Evolutionary conservation across 2,797 vertebrate species (phyloP).

Genomic region (Vultur gryphus): DNA sequence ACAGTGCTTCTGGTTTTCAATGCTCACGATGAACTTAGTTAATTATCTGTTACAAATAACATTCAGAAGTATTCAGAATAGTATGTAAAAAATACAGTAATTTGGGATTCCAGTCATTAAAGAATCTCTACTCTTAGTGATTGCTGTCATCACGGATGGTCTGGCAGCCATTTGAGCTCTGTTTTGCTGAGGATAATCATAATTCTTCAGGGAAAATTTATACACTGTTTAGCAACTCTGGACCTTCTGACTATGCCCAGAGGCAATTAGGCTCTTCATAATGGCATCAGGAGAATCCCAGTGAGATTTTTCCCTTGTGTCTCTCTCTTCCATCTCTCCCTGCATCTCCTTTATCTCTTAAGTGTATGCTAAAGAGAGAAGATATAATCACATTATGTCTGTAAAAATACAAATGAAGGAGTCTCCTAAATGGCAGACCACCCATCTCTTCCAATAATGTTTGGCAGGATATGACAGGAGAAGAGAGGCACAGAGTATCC

Average conservation of each 20-base stretch:
- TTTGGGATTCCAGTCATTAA: slow-evolving; percentile 37
- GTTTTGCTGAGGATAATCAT: slow-evolving; percentile 20
- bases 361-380: neutral
- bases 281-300: neutral
- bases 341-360: neutral
- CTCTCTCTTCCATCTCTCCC: neutral
- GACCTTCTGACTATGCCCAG: slow-evolving; percentile 22
- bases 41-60: slow-evolving; percentile 16
- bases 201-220: slow-evolving; percentile 38
- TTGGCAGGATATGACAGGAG: neutral
- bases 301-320: neutral
- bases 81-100: slow-evolving; percentile 4
- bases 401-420: neutral
- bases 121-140: neutral
- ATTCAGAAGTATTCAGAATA: neutral
- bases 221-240: slow-evolving; percentile 31
- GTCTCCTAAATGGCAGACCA: neutral
- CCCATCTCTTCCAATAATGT: neutral
- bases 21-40: neutral
- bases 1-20: neutral
- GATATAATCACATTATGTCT: neutral
- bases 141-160: slow-evolving; percentile 15
- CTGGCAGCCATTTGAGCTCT: slow-evolving; percentile 5
- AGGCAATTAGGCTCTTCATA: slow-evolving; percentile 22
- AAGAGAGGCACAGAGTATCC: neutral